Conservation (phyloP, 2,888 invertebrate species). For the Terebella lapidaria region DNA sequence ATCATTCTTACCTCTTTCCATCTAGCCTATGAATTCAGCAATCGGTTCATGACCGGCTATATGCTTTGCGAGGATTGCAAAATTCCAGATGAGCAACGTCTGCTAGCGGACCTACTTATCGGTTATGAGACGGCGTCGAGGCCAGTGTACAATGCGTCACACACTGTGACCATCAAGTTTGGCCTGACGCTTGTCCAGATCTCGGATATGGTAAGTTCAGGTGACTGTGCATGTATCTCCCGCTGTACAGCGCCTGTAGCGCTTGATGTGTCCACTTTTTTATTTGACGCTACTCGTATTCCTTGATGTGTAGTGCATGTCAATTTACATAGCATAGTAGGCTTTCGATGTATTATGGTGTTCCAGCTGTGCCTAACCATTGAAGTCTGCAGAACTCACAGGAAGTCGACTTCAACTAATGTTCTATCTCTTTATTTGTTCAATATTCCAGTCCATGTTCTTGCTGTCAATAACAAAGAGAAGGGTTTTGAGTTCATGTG, state of each 20-base stretch:
- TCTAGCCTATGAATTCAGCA: too few species aligned
- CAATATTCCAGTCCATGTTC: too few species aligned
- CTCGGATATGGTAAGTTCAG: constrained; percentile 48
- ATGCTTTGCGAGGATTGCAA: background rate
- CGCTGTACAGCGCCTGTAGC: background rate
- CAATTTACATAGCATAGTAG: background rate
- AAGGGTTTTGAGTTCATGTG: too few species aligned
- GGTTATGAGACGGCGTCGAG: constrained; percentile 47
- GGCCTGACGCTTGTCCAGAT: constrained; percentile 50
- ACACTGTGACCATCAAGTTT: constrained; percentile 45
- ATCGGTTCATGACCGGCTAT: background rate
- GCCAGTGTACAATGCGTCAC: constrained; percentile 50
- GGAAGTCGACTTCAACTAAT: too few species aligned
- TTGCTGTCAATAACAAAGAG: too few species aligned
- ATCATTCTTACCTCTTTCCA: too few species aligned
- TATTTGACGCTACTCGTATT: background rate
- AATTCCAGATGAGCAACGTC: constrained; percentile 47
- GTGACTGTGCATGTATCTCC: too few species aligned
- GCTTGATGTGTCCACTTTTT: background rate
- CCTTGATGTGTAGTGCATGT: background rate
- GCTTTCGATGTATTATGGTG: too few species aligned
- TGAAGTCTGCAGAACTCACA: too few species aligned
- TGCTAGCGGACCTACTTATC: constrained; percentile 36
- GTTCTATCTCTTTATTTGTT: too few species aligned
- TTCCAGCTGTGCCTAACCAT: too few species aligned